Evolutionary conservation across 2,888 invertebrate genomes (phyloP).

Genomic region (Cremastobaeus sp.): DNA sequence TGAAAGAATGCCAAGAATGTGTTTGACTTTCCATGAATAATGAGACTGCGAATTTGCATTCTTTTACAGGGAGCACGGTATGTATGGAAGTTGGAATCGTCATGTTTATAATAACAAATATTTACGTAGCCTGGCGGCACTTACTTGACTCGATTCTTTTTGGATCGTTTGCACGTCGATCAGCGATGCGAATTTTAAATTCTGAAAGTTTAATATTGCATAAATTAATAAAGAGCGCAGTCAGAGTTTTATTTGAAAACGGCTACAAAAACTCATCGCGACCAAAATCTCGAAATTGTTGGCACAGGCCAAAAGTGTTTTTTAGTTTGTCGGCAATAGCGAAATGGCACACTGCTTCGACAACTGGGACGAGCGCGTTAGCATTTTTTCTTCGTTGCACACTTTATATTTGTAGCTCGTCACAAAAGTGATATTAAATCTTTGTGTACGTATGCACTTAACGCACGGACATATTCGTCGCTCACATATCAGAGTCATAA

Average conservation of each 20-base stretch:
- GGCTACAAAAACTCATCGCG: not conserved
- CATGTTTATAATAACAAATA: too few relatives aligned
- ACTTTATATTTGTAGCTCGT: conserved; percentile 51
- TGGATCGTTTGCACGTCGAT: conserved; percentile 1
- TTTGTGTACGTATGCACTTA: conserved; percentile 58
- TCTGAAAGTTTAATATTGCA: conserved; percentile 16
- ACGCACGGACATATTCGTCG: conserved; percentile 46
- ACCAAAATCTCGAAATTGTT: not conserved
- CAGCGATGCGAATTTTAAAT: not conserved
- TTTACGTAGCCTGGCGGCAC: too few relatives aligned
- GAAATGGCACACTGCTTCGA: conserved; percentile 19
- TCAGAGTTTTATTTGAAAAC: not conserved
- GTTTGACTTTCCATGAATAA: not conserved
- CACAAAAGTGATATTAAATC: conserved; percentile 62
- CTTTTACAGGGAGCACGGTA: too few relatives aligned
- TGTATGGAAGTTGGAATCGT: too few relatives aligned
- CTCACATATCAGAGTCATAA: conserved; percentile 37
- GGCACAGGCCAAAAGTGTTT: not conserved
- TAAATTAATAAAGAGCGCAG: conserved; percentile 1
- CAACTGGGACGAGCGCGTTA: conserved; percentile 46
- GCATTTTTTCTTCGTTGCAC: conserved; percentile 53
- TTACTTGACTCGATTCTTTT: conserved; percentile 18
- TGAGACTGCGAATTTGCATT: not conserved
- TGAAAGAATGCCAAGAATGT: conserved; percentile 4
- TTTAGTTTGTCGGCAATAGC: conserved; percentile 16